These are phyloP conservation scores for Tetraneura akinire DNA, from an alignment of 1,140 invertebrate species.

Conservation along the genomic window DNA sequence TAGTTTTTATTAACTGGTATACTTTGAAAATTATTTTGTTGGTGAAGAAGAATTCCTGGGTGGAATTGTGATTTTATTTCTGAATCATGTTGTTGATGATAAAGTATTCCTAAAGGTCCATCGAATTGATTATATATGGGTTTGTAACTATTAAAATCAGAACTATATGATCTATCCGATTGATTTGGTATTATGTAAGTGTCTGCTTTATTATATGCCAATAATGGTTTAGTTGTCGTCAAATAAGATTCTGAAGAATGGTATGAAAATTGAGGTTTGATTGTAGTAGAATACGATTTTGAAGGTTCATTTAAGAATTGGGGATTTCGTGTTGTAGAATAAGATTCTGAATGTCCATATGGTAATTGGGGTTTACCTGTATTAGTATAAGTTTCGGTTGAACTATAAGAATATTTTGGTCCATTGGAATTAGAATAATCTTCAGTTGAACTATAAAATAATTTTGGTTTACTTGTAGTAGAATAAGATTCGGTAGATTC, in stretches of 20 bases:
- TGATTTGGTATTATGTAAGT: background rate
- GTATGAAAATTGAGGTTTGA: no score
- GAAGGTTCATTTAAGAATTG: no score
- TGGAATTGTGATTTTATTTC: background rate
- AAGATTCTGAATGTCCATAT: background rate
- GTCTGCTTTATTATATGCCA: background rate
- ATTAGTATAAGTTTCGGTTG: background rate
- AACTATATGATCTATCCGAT: background rate
- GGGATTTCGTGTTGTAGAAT: no score
- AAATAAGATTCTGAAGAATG: no score
- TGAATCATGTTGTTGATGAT: conserved; percentile 19
- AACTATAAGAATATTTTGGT: background rate
- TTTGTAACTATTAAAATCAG: background rate
- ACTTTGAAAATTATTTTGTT: conserved; percentile 34
- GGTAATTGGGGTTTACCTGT: conserved; percentile 4
- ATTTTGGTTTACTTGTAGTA: background rate
- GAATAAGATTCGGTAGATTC: background rate
- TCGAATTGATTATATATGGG: background rate
- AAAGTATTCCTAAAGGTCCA: conserved; percentile 6
- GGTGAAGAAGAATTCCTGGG: conserved; percentile 9
- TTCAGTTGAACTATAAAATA: background rate
- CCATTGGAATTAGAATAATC: background rate
- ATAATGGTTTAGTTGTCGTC: background rate
- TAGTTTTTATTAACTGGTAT: conserved; percentile 38
- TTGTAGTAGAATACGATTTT: no score